Base-by-base conservation (phyloP, 2,113 vertebrate genomes). In the Progne subis region DNA sequence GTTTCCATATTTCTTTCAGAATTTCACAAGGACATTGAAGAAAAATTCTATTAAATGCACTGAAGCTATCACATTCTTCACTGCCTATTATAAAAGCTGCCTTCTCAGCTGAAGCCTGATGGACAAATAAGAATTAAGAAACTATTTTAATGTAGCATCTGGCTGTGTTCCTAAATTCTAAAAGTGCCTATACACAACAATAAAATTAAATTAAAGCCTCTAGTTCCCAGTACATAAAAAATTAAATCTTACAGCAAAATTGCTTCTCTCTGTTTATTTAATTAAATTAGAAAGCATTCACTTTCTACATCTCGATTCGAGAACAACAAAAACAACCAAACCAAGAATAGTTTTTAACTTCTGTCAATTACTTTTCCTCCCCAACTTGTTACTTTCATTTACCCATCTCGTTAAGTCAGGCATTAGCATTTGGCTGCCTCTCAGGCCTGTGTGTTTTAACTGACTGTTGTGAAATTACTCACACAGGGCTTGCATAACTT, bases 141-240 rank as follows among this genome's bases (percentile, higher is more conserved):
- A 93, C 50, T 56, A 90, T 94, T 98, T 97, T 95, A 94, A 97
- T 96, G 91, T 31, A 93, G 90, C 82, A 70, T 92, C 78, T 97
- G 92, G 95, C 87, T 84, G 44, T n/a, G 39, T 83, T 93, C 91
- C 96, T 87, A 88, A 96, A 87, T 88, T 95, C 86, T 81, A 31
- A 82, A 97, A 97, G 57, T 47, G 70, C 64, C 86, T 90, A 83
- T 88, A 92, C 34, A 82, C 92, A 96, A 96, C 96, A 95, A 86
- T 65, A 90, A 93, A 95, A 96, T 93, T 53, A 94, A 96, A 95
- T 96, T 93, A 93, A 93, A 88, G 74, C 52, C 24, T 39, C 83
- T 70, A 26, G 79, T 68, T 92, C 56, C 81, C 69, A 89, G 52
- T 95, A 84, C 68, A 95, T 86, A 44, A 94, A 94, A 96, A 95